These are phyloP conservation scores for Ptychadena robeensis DNA, from an alignment of 2,797 vertebrate species.

Conservation along the genomic window DNA sequence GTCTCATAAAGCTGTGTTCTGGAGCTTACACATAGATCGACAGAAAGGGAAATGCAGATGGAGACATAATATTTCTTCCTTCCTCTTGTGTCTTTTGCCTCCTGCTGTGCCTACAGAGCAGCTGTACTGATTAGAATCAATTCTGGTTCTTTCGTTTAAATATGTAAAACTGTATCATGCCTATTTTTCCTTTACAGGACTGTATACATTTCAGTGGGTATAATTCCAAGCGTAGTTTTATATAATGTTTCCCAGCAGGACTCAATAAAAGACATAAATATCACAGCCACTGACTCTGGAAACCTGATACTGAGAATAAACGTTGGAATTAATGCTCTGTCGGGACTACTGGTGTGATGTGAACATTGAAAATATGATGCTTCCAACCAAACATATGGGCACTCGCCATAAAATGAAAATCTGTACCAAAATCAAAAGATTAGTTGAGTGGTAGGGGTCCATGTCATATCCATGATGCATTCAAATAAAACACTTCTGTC, in stretches of 20 bases:
- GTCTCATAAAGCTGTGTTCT: slow-evolving; percentile 35
- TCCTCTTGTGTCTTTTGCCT: slow-evolving; percentile 46
- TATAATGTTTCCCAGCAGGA: slow-evolving; percentile 62
- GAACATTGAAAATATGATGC: slow-evolving; percentile 60
- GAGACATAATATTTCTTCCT: slow-evolving; percentile 46
- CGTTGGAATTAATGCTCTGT: slow-evolving; percentile 60
- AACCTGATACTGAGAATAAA: slow-evolving; percentile 62
- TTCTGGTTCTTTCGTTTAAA: slow-evolving; percentile 41
- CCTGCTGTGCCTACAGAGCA: slow-evolving; percentile 53
- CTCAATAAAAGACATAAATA: slow-evolving; percentile 62
- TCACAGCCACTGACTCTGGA: slow-evolving; percentile 55
- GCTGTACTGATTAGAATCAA: slow-evolving; percentile 60
- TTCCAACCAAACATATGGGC: slow-evolving; percentile 60
- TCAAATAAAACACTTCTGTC: slow-evolving; percentile 36
- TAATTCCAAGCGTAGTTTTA: slow-evolving; percentile 62
- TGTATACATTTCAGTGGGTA: slow-evolving; percentile 59
- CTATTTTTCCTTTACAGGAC: slow-evolving; percentile 47
- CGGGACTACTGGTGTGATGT: slow-evolving; percentile 61
- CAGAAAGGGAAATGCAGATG: slow-evolving; percentile 42
- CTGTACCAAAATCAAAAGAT: slow-evolving; percentile 56
- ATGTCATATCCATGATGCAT: slow-evolving; percentile 31
- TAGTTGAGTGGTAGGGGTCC: slow-evolving; percentile 45
- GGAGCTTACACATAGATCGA: slow-evolving; percentile 25
- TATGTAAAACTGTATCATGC: slow-evolving; percentile 55
- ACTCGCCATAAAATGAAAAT: slow-evolving; percentile 56